Percentiles rank a stretch among this genome's conserved stretches.
Evolutionary conservation across 2,113 vertebrate species (phyloP).

Genomic region (Sialia sialis): DNA sequence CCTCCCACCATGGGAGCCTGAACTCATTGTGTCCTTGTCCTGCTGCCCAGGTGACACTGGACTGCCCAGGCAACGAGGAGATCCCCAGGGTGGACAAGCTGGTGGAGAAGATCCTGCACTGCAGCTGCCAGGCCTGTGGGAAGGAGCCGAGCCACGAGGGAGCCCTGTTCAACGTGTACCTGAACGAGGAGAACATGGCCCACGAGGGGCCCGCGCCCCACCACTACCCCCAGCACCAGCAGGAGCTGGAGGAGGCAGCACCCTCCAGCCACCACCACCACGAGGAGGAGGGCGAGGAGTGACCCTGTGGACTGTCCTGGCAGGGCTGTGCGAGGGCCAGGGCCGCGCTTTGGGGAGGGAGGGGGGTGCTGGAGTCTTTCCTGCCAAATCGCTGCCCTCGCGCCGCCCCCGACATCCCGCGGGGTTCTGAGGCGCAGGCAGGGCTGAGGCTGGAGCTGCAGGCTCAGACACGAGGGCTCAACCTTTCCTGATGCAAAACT

Average conservation of each 20-base stretch:
- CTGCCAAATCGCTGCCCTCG: slow-evolving; percentile 4
- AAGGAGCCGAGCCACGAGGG: slow-evolving; percentile 89
- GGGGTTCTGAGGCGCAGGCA: not conserved
- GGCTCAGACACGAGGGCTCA: not conserved
- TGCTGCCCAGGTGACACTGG: slow-evolving; percentile 84
- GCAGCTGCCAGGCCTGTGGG: slow-evolving; percentile 96
- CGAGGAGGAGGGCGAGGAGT: slow-evolving; percentile 63
- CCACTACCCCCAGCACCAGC: slow-evolving; percentile 42
- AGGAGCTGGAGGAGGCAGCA: slow-evolving; percentile 17
- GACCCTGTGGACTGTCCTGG: not conserved
- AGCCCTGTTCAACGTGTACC: slow-evolving; percentile 86
- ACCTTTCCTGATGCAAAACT: not conserved
- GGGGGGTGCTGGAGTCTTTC: slow-evolving; percentile 38
- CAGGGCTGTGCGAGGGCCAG: not conserved
- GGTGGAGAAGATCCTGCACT: slow-evolving; percentile 93
- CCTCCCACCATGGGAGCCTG: accelerated
- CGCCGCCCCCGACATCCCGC: not conserved
- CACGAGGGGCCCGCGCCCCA: slow-evolving; percentile 61
- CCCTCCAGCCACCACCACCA: slow-evolving; percentile 43
- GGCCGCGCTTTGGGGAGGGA: slow-evolving; percentile 31
- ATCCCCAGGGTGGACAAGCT: slow-evolving; percentile 90
- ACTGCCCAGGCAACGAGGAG: slow-evolving; percentile 86
- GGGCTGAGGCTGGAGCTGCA: slow-evolving; percentile 18
- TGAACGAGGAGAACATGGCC: slow-evolving; percentile 76
- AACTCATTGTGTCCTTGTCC: accelerated